A percentile compares a stretch with the other conserved stretches of the same genome.
Evolutionary conservation across 2,888 invertebrate species (phyloP).

Genomic region (Drosophila atripex): DNA sequence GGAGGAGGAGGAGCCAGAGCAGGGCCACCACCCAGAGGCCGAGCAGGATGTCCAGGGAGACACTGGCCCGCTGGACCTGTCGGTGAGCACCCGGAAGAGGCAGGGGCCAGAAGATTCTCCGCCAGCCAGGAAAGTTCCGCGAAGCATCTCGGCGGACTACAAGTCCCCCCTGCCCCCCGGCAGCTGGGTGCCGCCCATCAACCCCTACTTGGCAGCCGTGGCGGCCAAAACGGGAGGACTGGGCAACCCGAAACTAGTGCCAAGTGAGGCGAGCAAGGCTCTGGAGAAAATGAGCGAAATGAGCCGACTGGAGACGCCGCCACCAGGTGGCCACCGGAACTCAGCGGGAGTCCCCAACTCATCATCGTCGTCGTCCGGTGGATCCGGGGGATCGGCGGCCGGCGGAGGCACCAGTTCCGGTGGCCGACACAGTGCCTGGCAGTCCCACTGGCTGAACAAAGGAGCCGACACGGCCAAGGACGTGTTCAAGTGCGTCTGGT

Average conservation of each 20-base stretch:
- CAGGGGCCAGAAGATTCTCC: conserved; percentile 87
- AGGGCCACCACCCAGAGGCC: conserved; percentile 26
- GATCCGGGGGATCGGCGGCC: neutral
- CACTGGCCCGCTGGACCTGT: conserved; percentile 89
- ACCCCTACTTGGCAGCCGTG: conserved; percentile 92
- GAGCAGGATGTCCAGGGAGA: conserved; percentile 54
- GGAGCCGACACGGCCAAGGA: conserved; percentile 97
- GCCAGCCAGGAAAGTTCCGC: conserved; percentile 87
- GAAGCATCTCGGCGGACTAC: conserved; percentile 86
- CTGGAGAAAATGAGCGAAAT: conserved; percentile 96
- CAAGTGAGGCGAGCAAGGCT: conserved; percentile 93
- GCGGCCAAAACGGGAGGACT: conserved; percentile 85
- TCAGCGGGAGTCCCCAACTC: conserved; percentile 9
- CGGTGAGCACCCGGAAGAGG: conserved; percentile 91
- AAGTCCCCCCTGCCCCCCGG: conserved; percentile 86
- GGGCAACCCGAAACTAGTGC: conserved; percentile 87
- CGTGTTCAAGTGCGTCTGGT: conserved; percentile 98
- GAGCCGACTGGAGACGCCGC: conserved; percentile 88
- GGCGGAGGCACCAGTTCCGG: conserved; percentile 9
- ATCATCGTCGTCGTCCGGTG: neutral
- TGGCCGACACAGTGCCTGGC: conserved; percentile 95
- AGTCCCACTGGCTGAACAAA: conserved; percentile 98
- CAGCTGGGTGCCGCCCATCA: conserved; percentile 92
- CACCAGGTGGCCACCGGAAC: conserved; percentile 81
- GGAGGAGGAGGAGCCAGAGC: conserved; percentile 68